Conservation (phyloP, 2,113 vertebrate genomes). For the Setophaga coronata region DNA sequence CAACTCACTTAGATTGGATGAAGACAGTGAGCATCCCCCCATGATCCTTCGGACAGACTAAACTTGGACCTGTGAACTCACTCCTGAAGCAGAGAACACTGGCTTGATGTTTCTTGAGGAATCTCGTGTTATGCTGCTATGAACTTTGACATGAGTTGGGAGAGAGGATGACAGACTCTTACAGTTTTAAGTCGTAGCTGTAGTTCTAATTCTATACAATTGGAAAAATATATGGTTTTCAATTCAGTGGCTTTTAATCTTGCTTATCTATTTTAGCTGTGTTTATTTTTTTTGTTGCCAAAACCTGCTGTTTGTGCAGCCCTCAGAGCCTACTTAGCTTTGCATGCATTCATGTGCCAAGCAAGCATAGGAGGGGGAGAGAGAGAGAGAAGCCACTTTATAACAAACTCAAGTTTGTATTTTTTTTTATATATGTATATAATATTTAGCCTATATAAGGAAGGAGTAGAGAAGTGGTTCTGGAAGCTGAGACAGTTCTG, state of each 20-base stretch:
- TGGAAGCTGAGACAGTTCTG: conserved; percentile 43
- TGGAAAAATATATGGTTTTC: conserved; percentile 70
- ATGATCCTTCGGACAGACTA: conserved; percentile 95
- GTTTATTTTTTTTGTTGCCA: conserved; percentile 70
- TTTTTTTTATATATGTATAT: conserved; percentile 44
- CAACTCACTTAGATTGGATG: conserved; percentile 84
- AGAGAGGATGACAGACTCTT: conserved; percentile 79
- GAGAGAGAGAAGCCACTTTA: conserved; percentile 57
- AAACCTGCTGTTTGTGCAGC: conserved; percentile 76
- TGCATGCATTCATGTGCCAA: conserved; percentile 96
- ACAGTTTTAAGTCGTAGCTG: conserved; percentile 72
- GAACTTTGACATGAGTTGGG: conserved; percentile 79
- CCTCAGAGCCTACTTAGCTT: conserved; percentile 80
- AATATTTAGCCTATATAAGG: conserved; percentile 23
- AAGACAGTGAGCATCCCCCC: conserved; percentile 97
- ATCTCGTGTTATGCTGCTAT: conserved; percentile 86
- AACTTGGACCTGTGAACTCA: conserved; percentile 58
- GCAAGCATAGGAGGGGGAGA: conserved; percentile 67
- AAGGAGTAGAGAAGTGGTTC: conserved; percentile 1
- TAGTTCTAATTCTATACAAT: conserved; percentile 77
- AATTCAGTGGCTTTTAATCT: conserved; percentile 77
- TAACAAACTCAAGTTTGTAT: conserved; percentile 30
- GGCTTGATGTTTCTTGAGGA: conserved; percentile 73
- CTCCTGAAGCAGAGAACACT: conserved; percentile 70
- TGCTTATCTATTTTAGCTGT: conserved; percentile 75